These are phyloP conservation scores for Cheilosia pagana DNA, from an alignment of 2,888 invertebrate genomes.

Conservation along the genomic window DNA sequence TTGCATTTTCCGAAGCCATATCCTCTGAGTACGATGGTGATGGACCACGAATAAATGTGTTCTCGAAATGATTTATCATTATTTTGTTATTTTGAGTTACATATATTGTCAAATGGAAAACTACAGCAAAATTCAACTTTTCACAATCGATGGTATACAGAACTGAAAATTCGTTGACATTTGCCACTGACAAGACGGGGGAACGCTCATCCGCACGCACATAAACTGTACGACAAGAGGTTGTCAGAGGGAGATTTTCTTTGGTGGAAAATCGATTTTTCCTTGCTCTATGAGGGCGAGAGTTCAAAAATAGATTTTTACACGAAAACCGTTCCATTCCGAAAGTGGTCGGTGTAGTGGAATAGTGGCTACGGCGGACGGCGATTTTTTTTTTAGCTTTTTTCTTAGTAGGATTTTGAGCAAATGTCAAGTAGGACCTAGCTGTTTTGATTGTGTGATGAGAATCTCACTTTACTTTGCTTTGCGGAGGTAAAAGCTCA, in stretches of 20 bases:
- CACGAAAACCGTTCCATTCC: background rate
- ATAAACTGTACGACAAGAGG: background rate
- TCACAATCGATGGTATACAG: background rate
- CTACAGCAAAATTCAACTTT: background rate
- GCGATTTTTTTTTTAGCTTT: too few species aligned
- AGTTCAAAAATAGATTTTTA: constrained; percentile 51
- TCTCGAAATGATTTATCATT: constrained; percentile 81
- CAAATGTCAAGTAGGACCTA: too few species aligned
- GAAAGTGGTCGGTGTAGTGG: too few species aligned
- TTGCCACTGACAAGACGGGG: constrained; percentile 47
- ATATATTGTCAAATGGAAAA: background rate
- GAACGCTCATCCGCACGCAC: constrained; percentile 1
- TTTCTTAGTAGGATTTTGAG: too few species aligned
- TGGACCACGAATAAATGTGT: constrained; percentile 81
- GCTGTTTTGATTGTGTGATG: too few species aligned
- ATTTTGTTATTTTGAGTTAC: background rate
- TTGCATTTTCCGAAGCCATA: constrained; percentile 80
- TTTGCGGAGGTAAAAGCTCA: too few species aligned
- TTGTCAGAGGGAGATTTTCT: background rate
- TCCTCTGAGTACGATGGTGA: constrained; percentile 83
- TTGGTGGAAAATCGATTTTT: constrained; percentile 40
- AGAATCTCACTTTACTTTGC: too few species aligned
- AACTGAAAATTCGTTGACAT: background rate
- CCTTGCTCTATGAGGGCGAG: background rate
- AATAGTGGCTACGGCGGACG: too few species aligned